Conservation (phyloP, 2,888 invertebrate genomes). For the Antheraea yamamai region DNA sequence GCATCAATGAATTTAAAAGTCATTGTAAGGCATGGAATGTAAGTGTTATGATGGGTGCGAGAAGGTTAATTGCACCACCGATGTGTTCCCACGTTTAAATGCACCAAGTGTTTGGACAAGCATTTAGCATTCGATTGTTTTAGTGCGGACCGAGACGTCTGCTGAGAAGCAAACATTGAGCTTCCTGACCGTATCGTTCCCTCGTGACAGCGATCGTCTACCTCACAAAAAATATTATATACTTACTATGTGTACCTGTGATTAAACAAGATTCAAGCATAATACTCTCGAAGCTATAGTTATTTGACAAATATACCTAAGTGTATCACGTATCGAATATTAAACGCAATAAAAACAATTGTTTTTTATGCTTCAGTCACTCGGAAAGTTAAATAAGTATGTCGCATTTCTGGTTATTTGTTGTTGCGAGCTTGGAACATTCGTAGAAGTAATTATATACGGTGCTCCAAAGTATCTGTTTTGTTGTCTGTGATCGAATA, state of each 20-base stretch:
- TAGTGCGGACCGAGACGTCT: slow-evolving; percentile 77
- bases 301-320: not conserved
- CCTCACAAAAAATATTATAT: slow-evolving; percentile 23
- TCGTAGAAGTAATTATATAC: slow-evolving; percentile 78
- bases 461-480: slow-evolving; percentile 69
- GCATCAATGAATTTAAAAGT: slow-evolving; percentile 12
- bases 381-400: slow-evolving; percentile 34
- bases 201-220: slow-evolving; percentile 27
- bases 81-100: slow-evolving; percentile 79
- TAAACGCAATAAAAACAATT: not conserved
- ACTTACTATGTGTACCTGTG: slow-evolving; percentile 13
- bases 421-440: slow-evolving; percentile 67
- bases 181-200: slow-evolving; percentile 55
- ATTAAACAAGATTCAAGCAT: not conserved
- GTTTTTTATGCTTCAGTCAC: not conserved
- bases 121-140: slow-evolving; percentile 82
- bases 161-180: slow-evolving; percentile 71
- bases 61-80: slow-evolving; percentile 74
- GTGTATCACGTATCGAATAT: not conserved
- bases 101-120: slow-evolving; percentile 75
- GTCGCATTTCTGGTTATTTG: slow-evolving; percentile 67
- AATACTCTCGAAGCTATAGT: not conserved
- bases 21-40: slow-evolving; percentile 39
- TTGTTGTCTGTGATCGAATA: slow-evolving; percentile 57
- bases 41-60: slow-evolving; percentile 54